Evolutionary conservation across 2,797 vertebrate species (phyloP).

Genomic region (Vireo griseus): DNA sequence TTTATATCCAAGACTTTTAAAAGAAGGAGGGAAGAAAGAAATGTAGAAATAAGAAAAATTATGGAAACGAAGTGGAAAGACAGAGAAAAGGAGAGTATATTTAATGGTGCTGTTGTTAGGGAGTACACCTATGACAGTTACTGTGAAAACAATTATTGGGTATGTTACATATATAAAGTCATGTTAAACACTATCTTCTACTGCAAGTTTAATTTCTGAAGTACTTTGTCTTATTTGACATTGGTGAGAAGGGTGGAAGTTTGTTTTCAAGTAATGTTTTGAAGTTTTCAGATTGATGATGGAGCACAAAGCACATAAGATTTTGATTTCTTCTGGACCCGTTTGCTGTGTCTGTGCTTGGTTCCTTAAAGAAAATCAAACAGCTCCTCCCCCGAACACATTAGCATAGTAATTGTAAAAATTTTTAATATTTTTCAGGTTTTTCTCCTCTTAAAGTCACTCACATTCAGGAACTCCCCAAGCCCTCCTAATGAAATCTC

Average conservation of each 20-base stretch:
- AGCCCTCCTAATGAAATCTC: neutral
- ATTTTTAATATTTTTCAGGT: neutral
- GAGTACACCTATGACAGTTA: neutral
- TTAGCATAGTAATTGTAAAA: neutral
- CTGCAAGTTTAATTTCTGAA: neutral
- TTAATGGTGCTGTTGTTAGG: neutral
- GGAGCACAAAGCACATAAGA: neutral
- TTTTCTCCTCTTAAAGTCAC: neutral
- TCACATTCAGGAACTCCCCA: neutral
- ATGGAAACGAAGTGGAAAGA: neutral
- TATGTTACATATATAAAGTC: neutral
- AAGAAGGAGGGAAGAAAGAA: neutral
- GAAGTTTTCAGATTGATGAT: neutral
- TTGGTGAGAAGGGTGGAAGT: neutral
- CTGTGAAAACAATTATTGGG: neutral
- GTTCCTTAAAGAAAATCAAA: neutral
- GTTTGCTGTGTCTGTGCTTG: neutral
- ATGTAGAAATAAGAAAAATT: neutral
- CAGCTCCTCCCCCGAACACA: accelerated
- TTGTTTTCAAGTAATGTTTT: neutral
- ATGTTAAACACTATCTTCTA: neutral
- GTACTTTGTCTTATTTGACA: neutral
- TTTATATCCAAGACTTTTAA: neutral
- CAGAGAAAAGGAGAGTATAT: neutral
- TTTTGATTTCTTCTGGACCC: neutral